Evolutionary conservation across 1,140 invertebrate genomes (phyloP).

Genomic region (Subanguina moxae): DNA sequence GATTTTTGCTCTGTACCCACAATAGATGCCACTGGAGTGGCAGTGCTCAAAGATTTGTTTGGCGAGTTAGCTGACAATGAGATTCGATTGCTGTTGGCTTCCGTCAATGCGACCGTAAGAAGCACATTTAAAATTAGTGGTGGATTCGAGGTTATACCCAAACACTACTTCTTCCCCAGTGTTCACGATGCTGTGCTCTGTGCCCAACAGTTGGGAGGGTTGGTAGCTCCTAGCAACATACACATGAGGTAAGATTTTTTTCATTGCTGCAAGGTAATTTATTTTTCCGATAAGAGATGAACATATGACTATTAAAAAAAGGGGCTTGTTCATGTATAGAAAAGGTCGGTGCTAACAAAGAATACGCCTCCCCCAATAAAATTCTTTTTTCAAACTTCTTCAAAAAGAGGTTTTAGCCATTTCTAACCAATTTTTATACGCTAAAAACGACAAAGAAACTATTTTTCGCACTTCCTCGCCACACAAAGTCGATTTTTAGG

Average conservation of each 20-base stretch:
- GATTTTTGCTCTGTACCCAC: constrained; percentile 43
- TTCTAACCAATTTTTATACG: too few species aligned
- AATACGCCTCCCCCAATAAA: too few species aligned
- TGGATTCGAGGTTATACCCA: constrained; percentile 41
- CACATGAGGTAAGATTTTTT: constrained; percentile 40
- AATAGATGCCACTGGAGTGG: constrained; percentile 22
- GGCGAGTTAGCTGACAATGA: constrained; percentile 36
- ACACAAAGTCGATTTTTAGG: too few species aligned
- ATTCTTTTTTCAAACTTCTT: too few species aligned
- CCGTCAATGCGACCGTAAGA: constrained; percentile 42
- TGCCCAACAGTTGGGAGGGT: constrained; percentile 44
- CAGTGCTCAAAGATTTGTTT: constrained; percentile 40
- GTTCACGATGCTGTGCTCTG: constrained; percentile 46
- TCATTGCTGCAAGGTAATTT: too few species aligned
- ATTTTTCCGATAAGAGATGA: too few species aligned
- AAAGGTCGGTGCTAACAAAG: too few species aligned
- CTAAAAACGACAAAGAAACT: too few species aligned
- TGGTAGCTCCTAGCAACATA: constrained; percentile 44
- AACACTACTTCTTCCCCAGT: constrained; percentile 45
- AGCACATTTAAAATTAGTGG: constrained; percentile 29
- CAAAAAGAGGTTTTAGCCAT: too few species aligned
- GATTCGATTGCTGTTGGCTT: constrained; percentile 37
- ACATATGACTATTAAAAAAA: too few species aligned
- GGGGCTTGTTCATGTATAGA: too few species aligned
- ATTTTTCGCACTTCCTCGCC: too few species aligned